Conservation (phyloP, 2,797 vertebrate species). For the Ispidina lecontei region DNA sequence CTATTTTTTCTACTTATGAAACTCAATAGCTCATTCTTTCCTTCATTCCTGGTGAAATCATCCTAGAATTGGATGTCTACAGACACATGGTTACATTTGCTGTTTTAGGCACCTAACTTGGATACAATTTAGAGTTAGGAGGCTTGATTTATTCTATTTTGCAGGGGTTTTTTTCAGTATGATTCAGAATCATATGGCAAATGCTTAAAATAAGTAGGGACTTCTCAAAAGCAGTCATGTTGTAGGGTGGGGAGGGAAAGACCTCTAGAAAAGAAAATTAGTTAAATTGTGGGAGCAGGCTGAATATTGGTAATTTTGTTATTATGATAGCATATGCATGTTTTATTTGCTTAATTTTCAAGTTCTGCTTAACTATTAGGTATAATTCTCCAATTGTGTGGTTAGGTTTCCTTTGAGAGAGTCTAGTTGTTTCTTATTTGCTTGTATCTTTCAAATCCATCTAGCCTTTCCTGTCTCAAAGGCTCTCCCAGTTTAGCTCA, state of each 20-base stretch:
- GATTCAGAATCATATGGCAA: constrained; percentile 42
- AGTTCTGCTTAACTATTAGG: not conserved
- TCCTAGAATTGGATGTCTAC: not conserved
- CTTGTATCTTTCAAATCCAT: not conserved
- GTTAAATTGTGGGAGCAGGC: not conserved
- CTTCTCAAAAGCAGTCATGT: not conserved
- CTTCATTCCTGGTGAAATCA: not conserved
- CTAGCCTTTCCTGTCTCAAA: not conserved
- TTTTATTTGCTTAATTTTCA: not conserved
- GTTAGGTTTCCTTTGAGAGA: not conserved
- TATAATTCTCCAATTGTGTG: not conserved
- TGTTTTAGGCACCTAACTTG: not conserved
- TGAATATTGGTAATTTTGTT: not conserved
- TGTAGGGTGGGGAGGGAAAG: not conserved
- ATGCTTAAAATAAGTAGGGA: constrained; percentile 4
- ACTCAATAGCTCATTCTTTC: not conserved
- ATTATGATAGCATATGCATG: not conserved
- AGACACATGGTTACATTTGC: not conserved
- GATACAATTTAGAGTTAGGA: not conserved
- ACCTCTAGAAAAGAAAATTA: not conserved
- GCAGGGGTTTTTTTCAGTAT: not conserved
- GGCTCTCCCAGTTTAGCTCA: not conserved
- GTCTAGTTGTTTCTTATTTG: not conserved
- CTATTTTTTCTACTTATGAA: not conserved
- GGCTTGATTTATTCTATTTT: not conserved